Conservation (phyloP, 2,797 vertebrate species). For the Linurgus olivaceus region DNA sequence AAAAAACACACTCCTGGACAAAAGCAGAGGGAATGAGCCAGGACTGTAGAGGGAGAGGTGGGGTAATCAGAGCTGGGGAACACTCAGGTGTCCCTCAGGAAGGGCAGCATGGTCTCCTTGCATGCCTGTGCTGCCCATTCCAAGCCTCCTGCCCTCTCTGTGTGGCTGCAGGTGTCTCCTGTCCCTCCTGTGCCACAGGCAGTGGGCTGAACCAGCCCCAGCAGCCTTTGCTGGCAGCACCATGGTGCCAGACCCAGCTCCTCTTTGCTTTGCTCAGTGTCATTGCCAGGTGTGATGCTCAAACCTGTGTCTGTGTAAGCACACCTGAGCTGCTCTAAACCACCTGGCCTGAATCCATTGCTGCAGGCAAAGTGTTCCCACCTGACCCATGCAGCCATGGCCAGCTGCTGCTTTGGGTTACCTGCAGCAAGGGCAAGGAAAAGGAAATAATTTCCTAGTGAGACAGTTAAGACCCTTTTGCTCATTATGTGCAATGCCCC, state of each 20-base stretch:
- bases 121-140: neutral
- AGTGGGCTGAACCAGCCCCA: neutral
- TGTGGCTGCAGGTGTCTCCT: neutral
- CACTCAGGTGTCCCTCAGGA: neutral
- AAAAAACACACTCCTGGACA: neutral
- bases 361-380: neutral
- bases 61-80: neutral
- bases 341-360: neutral
- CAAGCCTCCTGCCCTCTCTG: neutral
- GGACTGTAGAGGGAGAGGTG: neutral
- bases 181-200: fast-evolving
- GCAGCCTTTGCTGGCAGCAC: neutral
- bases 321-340: neutral
- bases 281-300: neutral
- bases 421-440: neutral
- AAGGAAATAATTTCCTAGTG: neutral
- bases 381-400: fast-evolving
- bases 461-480: neutral
- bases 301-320: neutral
- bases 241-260: neutral
- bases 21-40: neutral
- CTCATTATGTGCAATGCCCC: neutral
- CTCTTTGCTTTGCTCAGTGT: neutral
- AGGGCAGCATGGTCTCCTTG: neutral
- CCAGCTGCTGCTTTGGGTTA: neutral